phyloP scores from a whole-genome alignment of 1,140 invertebrate species.

The Pseudomyrmex gracilis region DNA sequence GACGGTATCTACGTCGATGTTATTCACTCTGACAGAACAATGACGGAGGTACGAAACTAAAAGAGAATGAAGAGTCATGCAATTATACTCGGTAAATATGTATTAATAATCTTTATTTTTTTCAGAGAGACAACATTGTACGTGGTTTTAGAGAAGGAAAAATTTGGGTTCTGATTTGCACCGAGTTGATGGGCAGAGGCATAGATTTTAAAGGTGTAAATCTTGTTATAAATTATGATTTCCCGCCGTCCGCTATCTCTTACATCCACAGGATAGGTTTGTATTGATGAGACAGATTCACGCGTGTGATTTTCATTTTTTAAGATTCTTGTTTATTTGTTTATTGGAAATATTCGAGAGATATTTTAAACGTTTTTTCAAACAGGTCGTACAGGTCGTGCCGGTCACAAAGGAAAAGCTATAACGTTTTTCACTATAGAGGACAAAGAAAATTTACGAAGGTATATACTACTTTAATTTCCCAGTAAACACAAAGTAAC shows the following conservation, averaged over 20 bases:
- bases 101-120: constrained; percentile 63
- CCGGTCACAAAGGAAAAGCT: constrained; percentile 94
- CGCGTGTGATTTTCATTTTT: too few relatives aligned
- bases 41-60: constrained; percentile 89
- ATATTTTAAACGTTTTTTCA: constrained; percentile 2
- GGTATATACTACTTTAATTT: constrained; percentile 85
- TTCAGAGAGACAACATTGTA: constrained; percentile 95
- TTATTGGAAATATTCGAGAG: too few relatives aligned
- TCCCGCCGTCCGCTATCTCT: constrained; percentile 95
- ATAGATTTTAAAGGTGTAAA: constrained; percentile 99
- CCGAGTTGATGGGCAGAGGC: constrained; percentile 98
- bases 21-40: constrained; percentile 96
- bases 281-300: constrained; percentile 60
- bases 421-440: constrained; percentile 98
- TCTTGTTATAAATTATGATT: constrained; percentile 99
- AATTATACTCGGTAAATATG: not conserved
- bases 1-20: constrained; percentile 97
- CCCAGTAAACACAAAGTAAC: too few relatives aligned
- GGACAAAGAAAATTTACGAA: constrained; percentile 93
- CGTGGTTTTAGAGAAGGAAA: constrained; percentile 95
- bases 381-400: constrained; percentile 95
- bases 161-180: constrained; percentile 98
- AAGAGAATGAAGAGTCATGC: constrained; percentile 7
- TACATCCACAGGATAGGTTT: constrained; percentile 97
- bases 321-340: too few relatives aligned